phyloP scores from a whole-genome alignment of 2,113 vertebrate genomes.

The Periophthalmodon schlosseri region DNA sequence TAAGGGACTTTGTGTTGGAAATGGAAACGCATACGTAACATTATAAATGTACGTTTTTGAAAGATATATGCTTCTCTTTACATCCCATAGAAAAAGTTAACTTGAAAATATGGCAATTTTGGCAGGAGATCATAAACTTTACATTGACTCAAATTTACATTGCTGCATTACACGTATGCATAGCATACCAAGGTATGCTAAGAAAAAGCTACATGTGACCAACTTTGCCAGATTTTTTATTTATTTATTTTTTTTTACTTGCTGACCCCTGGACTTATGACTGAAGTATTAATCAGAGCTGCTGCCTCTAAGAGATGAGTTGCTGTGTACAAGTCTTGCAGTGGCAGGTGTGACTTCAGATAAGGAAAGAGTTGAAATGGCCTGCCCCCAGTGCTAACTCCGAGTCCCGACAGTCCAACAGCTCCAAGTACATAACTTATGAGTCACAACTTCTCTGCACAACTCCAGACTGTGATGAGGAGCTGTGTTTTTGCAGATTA shows the following conservation, averaged over 20 bases:
- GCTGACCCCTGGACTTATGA: constrained; percentile 12
- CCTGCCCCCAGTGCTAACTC: constrained; percentile 16
- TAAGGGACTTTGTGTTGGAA: neutral
- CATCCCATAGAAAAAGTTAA: too few relatives aligned
- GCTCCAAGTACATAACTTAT: constrained; percentile 14
- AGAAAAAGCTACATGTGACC: neutral
- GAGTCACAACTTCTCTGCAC: constrained; percentile 4
- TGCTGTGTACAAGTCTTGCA: constrained; percentile 34
- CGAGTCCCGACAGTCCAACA: constrained; percentile 22
- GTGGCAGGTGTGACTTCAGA: constrained; percentile 62
- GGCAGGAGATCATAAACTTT: neutral
- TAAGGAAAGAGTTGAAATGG: constrained; percentile 51
- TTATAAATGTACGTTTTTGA: neutral
- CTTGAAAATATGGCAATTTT: neutral
- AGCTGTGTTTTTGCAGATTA: neutral
- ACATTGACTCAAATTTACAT: too few relatives aligned
- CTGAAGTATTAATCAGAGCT: constrained; percentile 45
- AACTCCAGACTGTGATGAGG: neutral
- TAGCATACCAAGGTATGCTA: neutral
- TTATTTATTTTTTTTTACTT: constrained; percentile 10
- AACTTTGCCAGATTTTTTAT: neutral
- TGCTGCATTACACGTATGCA: too few relatives aligned
- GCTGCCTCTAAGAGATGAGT: constrained; percentile 22
- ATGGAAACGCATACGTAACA: neutral
- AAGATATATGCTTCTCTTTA: neutral